phyloP scores from a whole-genome alignment of 1,140 invertebrate genomes.

The Chionoecetes opilio region DNA sequence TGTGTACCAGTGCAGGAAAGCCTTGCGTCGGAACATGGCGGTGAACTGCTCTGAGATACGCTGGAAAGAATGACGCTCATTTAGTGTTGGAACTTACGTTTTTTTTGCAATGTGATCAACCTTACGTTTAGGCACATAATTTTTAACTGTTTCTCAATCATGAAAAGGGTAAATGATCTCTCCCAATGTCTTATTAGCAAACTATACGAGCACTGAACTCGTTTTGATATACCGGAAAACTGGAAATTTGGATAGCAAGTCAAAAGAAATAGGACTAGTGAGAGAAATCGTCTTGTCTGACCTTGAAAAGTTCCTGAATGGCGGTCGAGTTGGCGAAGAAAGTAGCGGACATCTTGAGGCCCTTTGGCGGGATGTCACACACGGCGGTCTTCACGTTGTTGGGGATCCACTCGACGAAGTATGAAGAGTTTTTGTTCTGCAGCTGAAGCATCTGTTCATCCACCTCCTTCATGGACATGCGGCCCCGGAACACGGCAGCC shows the following conservation, averaged over 20 bases:
- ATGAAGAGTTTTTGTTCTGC: constrained; percentile 51
- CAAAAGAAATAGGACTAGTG: no score
- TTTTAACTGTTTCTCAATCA: no score
- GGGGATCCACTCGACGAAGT: constrained; percentile 56
- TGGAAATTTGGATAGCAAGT: no score
- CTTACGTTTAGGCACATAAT: no score
- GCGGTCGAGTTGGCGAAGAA: constrained; percentile 89
- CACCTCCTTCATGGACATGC: constrained; percentile 56
- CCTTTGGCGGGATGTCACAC: constrained; percentile 45
- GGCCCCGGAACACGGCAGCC: constrained; percentile 51
- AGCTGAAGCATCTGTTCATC: constrained; percentile 51
- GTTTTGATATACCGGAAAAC: no score
- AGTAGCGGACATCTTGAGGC: constrained; percentile 88
- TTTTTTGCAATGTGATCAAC: no score
- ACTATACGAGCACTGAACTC: no score
- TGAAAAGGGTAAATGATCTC: no score
- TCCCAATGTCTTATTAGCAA: no score
- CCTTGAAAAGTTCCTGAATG: constrained; percentile 88
- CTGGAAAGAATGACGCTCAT: neutral
- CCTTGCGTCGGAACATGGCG: constrained; percentile 96
- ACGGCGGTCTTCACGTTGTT: constrained; percentile 63
- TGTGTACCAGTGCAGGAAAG: constrained; percentile 96
- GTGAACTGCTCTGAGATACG: constrained; percentile 93
- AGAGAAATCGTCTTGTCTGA: constrained; percentile 86
- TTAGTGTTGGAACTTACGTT: no score